Percentiles rank a stretch among this genome's conserved stretches.
Evolutionary conservation across 2,113 vertebrate species (phyloP).

Genomic region (Junco hyemalis): DNA sequence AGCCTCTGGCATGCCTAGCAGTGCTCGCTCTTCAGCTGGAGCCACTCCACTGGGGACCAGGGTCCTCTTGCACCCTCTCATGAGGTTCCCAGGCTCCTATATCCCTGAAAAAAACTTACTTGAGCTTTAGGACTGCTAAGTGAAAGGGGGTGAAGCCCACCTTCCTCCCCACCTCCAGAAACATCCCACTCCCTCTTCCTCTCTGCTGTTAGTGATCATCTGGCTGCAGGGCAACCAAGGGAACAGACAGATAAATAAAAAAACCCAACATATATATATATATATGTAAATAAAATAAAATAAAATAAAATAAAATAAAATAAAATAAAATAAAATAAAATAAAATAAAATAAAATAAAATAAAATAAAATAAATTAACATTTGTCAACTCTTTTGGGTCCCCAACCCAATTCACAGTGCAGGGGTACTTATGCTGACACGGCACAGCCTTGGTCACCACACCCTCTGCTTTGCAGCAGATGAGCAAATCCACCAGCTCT

Average conservation of each 20-base stretch:
- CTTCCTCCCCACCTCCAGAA: fast-evolving
- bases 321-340: not conserved
- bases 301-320: too few species aligned
- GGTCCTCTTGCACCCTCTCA: not conserved
- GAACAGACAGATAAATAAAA: not conserved
- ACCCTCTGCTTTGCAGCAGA: not conserved
- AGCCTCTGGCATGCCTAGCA: not conserved
- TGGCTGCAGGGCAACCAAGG: not conserved
- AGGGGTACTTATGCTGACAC: not conserved
- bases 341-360: not conserved
- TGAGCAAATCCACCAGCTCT: not conserved
- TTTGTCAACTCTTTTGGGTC: not conserved
- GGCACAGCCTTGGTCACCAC: not conserved
- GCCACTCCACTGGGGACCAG: not conserved
- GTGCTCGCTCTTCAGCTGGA: not conserved
- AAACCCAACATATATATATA: too few species aligned
- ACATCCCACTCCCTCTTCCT: not conserved
- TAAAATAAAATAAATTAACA: not conserved
- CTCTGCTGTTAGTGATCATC: not conserved
- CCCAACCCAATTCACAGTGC: not conserved
- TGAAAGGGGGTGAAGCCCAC: not conserved
- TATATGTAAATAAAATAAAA: too few species aligned
- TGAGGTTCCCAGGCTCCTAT: not conserved
- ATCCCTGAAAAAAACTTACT: not conserved
- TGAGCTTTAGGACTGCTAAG: not conserved